Evolutionary conservation across 2,113 vertebrate genomes (phyloP).

Genomic region (Pollimyrus isidori): DNA sequence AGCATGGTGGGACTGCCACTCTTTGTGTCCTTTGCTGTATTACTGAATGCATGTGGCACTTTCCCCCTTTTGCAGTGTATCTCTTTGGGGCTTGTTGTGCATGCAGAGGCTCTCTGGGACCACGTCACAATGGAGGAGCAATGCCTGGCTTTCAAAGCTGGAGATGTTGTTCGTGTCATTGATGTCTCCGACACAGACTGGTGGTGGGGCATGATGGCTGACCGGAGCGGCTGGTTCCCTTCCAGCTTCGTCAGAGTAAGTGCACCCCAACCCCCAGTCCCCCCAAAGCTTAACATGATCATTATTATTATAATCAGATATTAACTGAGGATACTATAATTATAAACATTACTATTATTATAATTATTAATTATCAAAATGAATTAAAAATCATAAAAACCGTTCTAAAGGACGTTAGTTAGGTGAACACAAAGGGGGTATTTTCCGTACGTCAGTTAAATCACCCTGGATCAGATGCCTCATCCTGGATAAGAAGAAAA

Average conservation of each 20-base stretch:
- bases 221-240: slow-evolving; percentile 91
- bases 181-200: slow-evolving; percentile 91
- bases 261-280: background rate
- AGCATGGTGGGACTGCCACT: background rate
- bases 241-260: slow-evolving; percentile 91
- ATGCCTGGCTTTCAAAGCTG: slow-evolving; percentile 94
- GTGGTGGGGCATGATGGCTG: slow-evolving; percentile 91
- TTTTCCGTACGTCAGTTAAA: background rate
- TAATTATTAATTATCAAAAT: background rate
- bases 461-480: too few species aligned
- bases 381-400: background rate
- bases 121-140: slow-evolving; percentile 98
- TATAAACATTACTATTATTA: too few species aligned
- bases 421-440: background rate
- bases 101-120: slow-evolving; percentile 94
- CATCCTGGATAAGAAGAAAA: too few species aligned
- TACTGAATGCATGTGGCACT: background rate
- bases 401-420: background rate
- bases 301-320: background rate
- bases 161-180: slow-evolving; percentile 87
- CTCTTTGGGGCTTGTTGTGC: slow-evolving; percentile 69
- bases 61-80: slow-evolving; percentile 62
- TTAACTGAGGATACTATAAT: too few species aligned
- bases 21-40: background rate
- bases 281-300: background rate